phyloP scores from a whole-genome alignment of 2,888 invertebrate genomes.

The Erebia aethiops region DNA sequence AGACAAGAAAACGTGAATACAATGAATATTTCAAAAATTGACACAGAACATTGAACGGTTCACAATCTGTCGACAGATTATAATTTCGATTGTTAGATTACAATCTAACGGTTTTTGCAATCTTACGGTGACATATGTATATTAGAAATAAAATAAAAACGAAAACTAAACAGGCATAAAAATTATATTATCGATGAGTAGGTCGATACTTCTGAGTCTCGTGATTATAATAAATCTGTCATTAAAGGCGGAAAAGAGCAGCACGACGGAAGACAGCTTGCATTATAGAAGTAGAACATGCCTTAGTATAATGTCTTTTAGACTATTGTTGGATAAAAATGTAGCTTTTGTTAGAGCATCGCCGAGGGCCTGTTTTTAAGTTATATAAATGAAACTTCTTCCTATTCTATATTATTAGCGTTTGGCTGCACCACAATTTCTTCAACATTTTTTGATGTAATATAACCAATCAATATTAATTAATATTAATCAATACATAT shows the following conservation, averaged over 20 bases:
- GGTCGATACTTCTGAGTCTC: too few species aligned
- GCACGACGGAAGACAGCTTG: conserved; percentile 18
- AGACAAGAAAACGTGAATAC: too few species aligned
- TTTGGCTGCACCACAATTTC: background rate
- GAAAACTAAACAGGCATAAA: too few species aligned
- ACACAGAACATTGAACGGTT: too few species aligned
- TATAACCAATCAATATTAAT: background rate
- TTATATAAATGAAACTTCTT: background rate
- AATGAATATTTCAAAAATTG: too few species aligned
- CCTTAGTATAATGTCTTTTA: conserved; percentile 30
- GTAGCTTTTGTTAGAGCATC: conserved; percentile 30
- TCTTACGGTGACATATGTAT: too few species aligned
- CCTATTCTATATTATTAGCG: background rate
- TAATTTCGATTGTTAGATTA: too few species aligned
- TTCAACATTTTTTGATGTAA: background rate
- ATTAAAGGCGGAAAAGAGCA: background rate
- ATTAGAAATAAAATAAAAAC: too few species aligned
- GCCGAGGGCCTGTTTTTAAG: conserved; percentile 3
- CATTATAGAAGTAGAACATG: conserved; percentile 19
- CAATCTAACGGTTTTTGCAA: too few species aligned
- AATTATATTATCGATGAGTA: too few species aligned
- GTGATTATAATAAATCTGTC: conserved; percentile 4
- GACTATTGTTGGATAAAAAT: conserved; percentile 33
- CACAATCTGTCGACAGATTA: too few species aligned
- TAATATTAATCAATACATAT: too few species aligned